A percentile compares a stretch with the other conserved stretches of the same genome.
Evolutionary conservation across 1,140 invertebrate species (phyloP).

Genomic region (Spodoptera frugiperda): DNA sequence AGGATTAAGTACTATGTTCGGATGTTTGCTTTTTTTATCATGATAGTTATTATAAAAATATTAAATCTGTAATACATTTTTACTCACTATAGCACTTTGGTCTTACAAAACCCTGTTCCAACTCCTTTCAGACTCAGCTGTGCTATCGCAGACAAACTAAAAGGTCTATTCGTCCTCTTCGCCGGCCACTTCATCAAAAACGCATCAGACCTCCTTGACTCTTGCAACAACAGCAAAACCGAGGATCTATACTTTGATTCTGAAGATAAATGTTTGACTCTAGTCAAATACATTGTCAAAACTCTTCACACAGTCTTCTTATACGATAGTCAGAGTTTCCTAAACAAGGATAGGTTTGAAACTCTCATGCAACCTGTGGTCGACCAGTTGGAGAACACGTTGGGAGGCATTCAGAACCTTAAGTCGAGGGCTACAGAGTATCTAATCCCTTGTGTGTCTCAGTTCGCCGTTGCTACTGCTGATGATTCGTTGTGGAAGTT

Average conservation of each 20-base stretch:
- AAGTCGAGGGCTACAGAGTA: slow-evolving; percentile 88
- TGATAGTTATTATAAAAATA: too few relatives aligned
- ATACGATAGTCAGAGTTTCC: slow-evolving; percentile 93
- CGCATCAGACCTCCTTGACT: slow-evolving; percentile 89
- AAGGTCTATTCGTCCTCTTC: slow-evolving; percentile 96
- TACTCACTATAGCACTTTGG: too few relatives aligned
- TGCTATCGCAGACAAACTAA: slow-evolving; percentile 92
- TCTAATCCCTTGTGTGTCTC: slow-evolving; percentile 92
- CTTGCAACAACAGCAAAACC: slow-evolving; percentile 86
- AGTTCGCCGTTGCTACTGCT: slow-evolving; percentile 92
- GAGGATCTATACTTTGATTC: slow-evolving; percentile 84
- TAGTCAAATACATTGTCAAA: slow-evolving; percentile 90
- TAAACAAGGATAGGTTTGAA: slow-evolving; percentile 94
- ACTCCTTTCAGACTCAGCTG: slow-evolving; percentile 88
- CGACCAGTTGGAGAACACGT: slow-evolving; percentile 94
- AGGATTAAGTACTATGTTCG: too few relatives aligned
- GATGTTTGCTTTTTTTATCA: too few relatives aligned
- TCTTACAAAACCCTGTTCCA: neutral
- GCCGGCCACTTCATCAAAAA: slow-evolving; percentile 94
- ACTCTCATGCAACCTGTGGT: slow-evolving; percentile 94
- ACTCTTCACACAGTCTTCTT: slow-evolving; percentile 93
- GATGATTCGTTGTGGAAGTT: slow-evolving; percentile 96
- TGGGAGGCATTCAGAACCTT: slow-evolving; percentile 88
- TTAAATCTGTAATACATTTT: too few relatives aligned
- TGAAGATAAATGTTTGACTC: slow-evolving; percentile 86